These are phyloP conservation scores for Morpho deidamia DNA, from an alignment of 2,888 invertebrate species.

Conservation along the genomic window DNA sequence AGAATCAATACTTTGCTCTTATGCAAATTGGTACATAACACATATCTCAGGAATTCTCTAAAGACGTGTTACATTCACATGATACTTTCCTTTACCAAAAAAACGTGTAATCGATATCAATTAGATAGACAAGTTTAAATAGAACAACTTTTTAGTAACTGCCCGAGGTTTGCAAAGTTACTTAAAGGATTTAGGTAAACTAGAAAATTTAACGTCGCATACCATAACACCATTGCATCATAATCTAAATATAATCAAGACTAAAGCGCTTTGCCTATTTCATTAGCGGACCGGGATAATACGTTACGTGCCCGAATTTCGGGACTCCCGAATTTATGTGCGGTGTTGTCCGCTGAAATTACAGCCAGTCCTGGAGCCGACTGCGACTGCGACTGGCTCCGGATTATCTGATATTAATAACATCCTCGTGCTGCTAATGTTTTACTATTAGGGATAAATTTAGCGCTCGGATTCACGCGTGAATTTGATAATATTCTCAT, in stretches of 20 bases:
- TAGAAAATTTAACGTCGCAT: too few relatives aligned
- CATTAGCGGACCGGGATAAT: slow-evolving; percentile 32
- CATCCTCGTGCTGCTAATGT: slow-evolving; percentile 8
- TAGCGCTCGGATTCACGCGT: not conserved
- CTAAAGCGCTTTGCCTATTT: slow-evolving; percentile 36
- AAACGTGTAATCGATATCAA: too few relatives aligned
- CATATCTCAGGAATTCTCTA: too few relatives aligned
- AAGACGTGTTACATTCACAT: too few relatives aligned
- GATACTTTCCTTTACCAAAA: too few relatives aligned
- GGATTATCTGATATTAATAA: slow-evolving; percentile 30
- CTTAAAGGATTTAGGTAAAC: too few relatives aligned
- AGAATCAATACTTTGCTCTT: too few relatives aligned
- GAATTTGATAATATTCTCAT: not conserved
- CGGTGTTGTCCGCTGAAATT: slow-evolving; percentile 26
- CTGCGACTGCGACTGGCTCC: slow-evolving; percentile 22
- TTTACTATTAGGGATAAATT: slow-evolving; percentile 1
- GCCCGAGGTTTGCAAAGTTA: too few relatives aligned
- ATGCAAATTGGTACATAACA: too few relatives aligned
- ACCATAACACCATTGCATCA: not conserved
- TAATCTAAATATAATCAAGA: slow-evolving; percentile 21
- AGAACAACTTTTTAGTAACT: too few relatives aligned
- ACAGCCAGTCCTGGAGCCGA: slow-evolving; percentile 25
- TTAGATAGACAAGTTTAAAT: too few relatives aligned
- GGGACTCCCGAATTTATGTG: slow-evolving; percentile 36
- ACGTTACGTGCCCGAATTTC: slow-evolving; percentile 37